Base-by-base conservation (phyloP, 1,140 invertebrate genomes). In the Eriosoma lanigerum region DNA sequence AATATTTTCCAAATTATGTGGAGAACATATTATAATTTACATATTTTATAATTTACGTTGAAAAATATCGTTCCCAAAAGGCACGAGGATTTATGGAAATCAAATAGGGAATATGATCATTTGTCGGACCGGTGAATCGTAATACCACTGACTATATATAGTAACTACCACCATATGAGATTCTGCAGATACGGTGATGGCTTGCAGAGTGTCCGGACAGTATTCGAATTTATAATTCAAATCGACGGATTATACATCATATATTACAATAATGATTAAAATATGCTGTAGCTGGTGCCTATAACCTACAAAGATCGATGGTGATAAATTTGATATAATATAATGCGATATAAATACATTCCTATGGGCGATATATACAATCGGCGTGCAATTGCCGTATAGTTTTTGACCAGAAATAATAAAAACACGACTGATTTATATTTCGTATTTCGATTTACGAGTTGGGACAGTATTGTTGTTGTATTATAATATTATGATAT, bases 41-140 rank as follows among this genome's bases (percentile, higher is more conserved):
- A n/a, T 38, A 38, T 38, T 38, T 38, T 62, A 17, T 8, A 21
- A 44, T 66, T 66, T 38, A 66, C n/a, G n/a, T 38, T 4, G n/a
- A 44, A 66, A 66, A 66, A 66, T 44, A 66, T 46, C 38, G 64
- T 66, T 66, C 64, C 64, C 64, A 44, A 21, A 44, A 66, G 64
- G 38, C 64, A 21, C 38, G 38, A 10, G n/a, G 38, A 66, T 66
- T 44, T 66, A 66, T 46, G 64, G n/a, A 24, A 66, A 66, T 21
- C 64, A 6, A 66, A 66, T n/a, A 44, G 64, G 5, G 38, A 66
- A 62, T 32, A 62, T 10, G 32, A 54, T 54, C 9, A 29, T 60
- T 62, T 8, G 32, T 38, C 32, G 32, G 32, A 38, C 8, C 8
- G 32, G 32, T 38, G 32, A 4, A 8, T 38, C 32, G 32, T 8